Evolutionary conservation across 2,888 invertebrate genomes (phyloP).

Genomic region (Drosophila imparisetae): DNA sequence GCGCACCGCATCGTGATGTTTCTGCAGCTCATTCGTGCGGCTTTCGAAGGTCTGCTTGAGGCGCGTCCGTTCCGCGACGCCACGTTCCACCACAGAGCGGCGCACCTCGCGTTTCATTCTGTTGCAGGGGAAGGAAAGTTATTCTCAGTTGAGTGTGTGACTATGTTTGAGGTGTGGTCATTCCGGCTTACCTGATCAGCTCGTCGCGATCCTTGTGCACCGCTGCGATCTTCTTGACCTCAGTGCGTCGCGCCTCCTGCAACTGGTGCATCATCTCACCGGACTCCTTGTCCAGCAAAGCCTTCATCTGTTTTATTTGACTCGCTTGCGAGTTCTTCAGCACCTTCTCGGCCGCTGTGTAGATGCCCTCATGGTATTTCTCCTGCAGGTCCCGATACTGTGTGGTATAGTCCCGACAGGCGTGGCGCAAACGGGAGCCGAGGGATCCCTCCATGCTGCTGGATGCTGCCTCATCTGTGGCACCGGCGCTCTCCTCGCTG

Average conservation of each 20-base stretch:
- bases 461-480: conserved; percentile 82
- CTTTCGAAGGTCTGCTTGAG: conserved; percentile 91
- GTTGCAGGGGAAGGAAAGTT: background rate
- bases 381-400: conserved; percentile 91
- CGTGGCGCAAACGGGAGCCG: conserved; percentile 87
- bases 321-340: conserved; percentile 91
- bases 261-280: conserved; percentile 91
- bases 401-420: conserved; percentile 88
- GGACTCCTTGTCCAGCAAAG: conserved; percentile 89
- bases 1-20: conserved; percentile 91
- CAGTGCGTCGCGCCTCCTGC: conserved; percentile 93
- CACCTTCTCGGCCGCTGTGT: conserved; percentile 91
- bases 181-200: conserved; percentile 89
- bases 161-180: no score
- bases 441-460: conserved; percentile 86
- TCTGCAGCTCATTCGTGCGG: conserved; percentile 90
- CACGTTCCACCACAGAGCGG: conserved; percentile 90
- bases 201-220: conserved; percentile 96
- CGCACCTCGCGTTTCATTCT: conserved; percentile 85
- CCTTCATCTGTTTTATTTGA: conserved; percentile 92
- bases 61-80: conserved; percentile 94
- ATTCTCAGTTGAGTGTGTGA: no score
- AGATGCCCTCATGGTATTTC: conserved; percentile 93
- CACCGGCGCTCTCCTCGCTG: conserved; percentile 79
- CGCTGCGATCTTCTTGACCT: conserved; percentile 94